A percentile compares a stretch with the other conserved stretches of the same genome.
Conservation (phyloP, 2,888 invertebrate species). For the Sabellastarte sp. region DNA sequence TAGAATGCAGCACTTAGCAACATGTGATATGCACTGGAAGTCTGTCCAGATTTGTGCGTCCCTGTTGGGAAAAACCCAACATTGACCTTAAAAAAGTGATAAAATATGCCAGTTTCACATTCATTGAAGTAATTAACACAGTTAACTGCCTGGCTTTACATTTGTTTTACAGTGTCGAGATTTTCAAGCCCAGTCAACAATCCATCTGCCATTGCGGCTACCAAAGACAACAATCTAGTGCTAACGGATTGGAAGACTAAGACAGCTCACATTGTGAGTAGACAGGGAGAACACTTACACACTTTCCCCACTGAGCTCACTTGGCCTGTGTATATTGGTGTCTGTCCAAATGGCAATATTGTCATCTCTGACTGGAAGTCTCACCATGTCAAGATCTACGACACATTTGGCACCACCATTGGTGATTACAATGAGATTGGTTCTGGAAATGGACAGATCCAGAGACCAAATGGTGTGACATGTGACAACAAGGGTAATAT, state of each 20-base stretch:
- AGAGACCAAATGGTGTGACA: neutral
- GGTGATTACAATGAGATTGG: neutral
- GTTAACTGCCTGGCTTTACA: too few species aligned
- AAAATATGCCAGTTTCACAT: too few species aligned
- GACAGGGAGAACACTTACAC: neutral
- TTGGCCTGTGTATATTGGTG: neutral
- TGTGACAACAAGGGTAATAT: neutral
- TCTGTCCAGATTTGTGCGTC: too few species aligned
- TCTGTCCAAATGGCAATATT: neutral
- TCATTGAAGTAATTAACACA: too few species aligned
- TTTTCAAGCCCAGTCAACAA: neutral
- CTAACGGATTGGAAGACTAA: neutral
- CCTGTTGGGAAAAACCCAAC: too few species aligned
- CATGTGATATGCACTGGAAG: too few species aligned
- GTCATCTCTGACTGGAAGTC: neutral
- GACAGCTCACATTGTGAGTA: neutral
- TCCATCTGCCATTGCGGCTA: neutral
- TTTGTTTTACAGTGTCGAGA: too few species aligned
- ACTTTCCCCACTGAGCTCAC: neutral
- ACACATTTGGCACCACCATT: neutral
- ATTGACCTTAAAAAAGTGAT: too few species aligned
- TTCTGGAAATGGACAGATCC: neutral
- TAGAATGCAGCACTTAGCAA: too few species aligned
- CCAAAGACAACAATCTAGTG: neutral
- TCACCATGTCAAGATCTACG: neutral